Evolutionary conservation across 2,888 invertebrate genomes (phyloP).

Genomic region (Synergus gifuensis): DNA sequence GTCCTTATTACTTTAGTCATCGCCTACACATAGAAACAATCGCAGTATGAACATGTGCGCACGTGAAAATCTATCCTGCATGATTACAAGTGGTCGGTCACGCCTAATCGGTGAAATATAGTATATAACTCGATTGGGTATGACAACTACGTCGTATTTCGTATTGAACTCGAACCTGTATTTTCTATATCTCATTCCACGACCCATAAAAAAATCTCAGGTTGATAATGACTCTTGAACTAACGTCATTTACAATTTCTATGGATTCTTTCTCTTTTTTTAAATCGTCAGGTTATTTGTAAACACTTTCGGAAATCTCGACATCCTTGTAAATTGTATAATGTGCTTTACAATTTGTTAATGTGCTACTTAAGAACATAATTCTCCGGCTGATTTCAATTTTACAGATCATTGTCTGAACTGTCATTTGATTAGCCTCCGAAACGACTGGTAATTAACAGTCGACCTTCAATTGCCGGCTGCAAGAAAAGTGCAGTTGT

Average conservation of each 20-base stretch:
- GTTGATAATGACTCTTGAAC: neutral
- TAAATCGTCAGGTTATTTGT: neutral
- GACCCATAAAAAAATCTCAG: neutral
- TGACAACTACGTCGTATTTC: slow-evolving; percentile 36
- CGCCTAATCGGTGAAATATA: slow-evolving; percentile 55
- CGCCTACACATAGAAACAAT: neutral
- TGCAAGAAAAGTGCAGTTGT: slow-evolving; percentile 31
- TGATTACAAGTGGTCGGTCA: slow-evolving; percentile 38
- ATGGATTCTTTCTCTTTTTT: neutral
- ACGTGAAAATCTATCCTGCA: slow-evolving; percentile 5
- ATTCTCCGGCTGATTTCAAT: neutral
- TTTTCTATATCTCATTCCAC: slow-evolving; percentile 9
- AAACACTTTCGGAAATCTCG: neutral
- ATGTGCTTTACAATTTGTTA: neutral
- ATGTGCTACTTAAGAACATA: neutral
- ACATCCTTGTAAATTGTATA: neutral
- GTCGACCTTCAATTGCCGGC: slow-evolving; percentile 21
- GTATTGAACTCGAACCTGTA: slow-evolving; percentile 21
- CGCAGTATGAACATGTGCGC: neutral
- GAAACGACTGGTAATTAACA: slow-evolving; percentile 6
- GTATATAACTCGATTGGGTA: slow-evolving; percentile 48
- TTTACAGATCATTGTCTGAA: neutral
- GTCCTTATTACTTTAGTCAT: neutral
- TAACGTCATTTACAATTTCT: neutral
- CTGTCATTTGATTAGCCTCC: neutral